Percentiles rank a stretch among this genome's conserved stretches.
phyloP scores from a whole-genome alignment of 2,888 invertebrate species.

The Andricus curvator region DNA sequence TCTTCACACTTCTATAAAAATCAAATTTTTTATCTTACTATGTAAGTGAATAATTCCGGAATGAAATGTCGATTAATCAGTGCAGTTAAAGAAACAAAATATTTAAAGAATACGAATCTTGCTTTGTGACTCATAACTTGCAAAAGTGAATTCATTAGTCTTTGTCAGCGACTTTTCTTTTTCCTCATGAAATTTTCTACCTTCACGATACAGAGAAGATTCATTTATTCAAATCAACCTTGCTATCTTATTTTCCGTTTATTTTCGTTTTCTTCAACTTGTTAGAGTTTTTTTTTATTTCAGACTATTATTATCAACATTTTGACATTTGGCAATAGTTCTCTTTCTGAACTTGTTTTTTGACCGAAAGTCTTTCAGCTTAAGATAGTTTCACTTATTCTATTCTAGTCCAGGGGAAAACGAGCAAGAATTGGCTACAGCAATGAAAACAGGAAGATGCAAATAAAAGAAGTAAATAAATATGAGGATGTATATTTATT shows the following conservation, averaged over 20 bases:
- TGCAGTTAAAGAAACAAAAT: background rate
- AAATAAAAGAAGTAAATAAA: background rate
- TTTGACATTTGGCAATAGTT: background rate
- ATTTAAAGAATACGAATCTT: conserved; percentile 5
- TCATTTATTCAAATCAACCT: background rate
- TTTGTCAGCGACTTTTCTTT: background rate
- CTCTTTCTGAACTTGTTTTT: background rate
- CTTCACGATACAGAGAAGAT: background rate
- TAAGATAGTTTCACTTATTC: background rate
- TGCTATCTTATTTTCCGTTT: background rate
- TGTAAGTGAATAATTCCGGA: conserved; percentile 43
- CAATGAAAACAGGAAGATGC: background rate
- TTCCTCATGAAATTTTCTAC: background rate
- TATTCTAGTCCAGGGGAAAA: background rate
- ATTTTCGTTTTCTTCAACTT: background rate
- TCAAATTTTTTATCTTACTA: no score
- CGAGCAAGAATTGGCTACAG: background rate
- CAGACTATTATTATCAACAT: no score
- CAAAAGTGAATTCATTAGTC: background rate
- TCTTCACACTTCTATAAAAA: no score
- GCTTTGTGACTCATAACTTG: background rate
- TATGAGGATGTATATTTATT: background rate
- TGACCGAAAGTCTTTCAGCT: background rate
- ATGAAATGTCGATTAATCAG: background rate
- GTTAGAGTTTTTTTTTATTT: no score